Evolutionary conservation across 2,113 vertebrate genomes (phyloP).

Genomic region (Eolophus roseicapilla): DNA sequence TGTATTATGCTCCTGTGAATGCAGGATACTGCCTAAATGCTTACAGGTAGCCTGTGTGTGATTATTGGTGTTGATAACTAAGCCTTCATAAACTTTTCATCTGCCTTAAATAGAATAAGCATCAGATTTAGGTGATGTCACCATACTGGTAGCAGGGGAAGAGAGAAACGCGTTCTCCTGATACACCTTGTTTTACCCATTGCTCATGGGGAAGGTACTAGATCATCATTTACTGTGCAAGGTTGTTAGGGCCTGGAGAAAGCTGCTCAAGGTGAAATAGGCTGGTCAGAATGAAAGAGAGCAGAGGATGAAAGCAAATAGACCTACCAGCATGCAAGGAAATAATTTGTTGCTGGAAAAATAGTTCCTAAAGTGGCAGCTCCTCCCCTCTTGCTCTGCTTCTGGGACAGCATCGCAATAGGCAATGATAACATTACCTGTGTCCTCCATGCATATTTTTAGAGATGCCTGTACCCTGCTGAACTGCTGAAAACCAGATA

Average conservation of each 20-base stretch:
- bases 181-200: background rate
- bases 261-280: background rate
- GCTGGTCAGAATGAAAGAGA: background rate
- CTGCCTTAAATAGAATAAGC: background rate
- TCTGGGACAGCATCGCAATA: fast-evolving
- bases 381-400: background rate
- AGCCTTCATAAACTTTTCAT: background rate
- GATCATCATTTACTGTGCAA: no score
- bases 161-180: background rate
- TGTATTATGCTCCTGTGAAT: background rate
- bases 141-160: background rate
- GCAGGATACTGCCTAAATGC: background rate
- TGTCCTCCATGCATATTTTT: background rate
- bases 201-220: background rate
- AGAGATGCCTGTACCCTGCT: background rate
- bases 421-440: background rate
- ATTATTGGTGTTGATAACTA: background rate
- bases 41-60: background rate
- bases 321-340: background rate
- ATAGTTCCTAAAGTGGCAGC: background rate
- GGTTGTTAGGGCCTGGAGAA: background rate
- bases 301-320: background rate
- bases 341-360: background rate
- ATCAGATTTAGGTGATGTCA: background rate
- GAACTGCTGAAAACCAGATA: background rate